Conservation (phyloP, 2,888 invertebrate genomes). For the Pollenia labialis region DNA sequence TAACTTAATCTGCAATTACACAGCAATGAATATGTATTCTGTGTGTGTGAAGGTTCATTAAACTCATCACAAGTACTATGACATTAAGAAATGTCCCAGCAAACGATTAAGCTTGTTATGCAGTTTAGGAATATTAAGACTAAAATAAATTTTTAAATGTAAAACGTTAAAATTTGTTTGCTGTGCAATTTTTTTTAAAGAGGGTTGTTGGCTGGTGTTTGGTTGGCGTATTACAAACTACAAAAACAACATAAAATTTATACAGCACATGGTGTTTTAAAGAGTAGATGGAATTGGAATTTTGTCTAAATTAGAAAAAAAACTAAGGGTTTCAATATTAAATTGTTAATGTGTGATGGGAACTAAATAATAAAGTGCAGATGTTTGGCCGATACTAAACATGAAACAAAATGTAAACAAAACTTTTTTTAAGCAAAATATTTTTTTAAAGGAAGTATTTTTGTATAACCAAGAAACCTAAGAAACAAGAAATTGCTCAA, state of each 20-base stretch:
- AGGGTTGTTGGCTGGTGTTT: slow-evolving; percentile 74
- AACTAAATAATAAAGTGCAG: slow-evolving; percentile 66
- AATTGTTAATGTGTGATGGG: slow-evolving; percentile 60
- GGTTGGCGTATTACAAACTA: slow-evolving; percentile 65
- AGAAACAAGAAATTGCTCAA: slow-evolving; percentile 56
- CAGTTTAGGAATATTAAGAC: no score
- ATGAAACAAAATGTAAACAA: slow-evolving; percentile 69
- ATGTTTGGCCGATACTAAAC: slow-evolving; percentile 58
- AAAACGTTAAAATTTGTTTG: slow-evolving; percentile 1
- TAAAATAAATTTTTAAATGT: background rate
- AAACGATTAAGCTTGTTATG: background rate
- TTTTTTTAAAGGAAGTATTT: slow-evolving; percentile 53
- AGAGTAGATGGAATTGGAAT: slow-evolving; percentile 60
- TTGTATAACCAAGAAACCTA: slow-evolving; percentile 36
- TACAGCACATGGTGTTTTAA: slow-evolving; percentile 61
- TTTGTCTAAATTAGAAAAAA: slow-evolving; percentile 67
- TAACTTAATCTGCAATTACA: slow-evolving; percentile 39
- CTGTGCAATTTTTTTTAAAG: background rate
- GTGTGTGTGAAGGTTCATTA: slow-evolving; percentile 71
- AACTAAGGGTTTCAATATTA: slow-evolving; percentile 56
- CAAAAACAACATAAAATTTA: slow-evolving; percentile 33
- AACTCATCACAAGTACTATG: slow-evolving; percentile 59
- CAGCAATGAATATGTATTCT: background rate
- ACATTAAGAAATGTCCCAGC: slow-evolving; percentile 34
- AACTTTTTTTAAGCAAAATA: slow-evolving; percentile 56